These are phyloP conservation scores for Pipistrellus pygmaeus DNA, from an alignment of 2,797 vertebrate genomes.

Conservation along the genomic window DNA sequence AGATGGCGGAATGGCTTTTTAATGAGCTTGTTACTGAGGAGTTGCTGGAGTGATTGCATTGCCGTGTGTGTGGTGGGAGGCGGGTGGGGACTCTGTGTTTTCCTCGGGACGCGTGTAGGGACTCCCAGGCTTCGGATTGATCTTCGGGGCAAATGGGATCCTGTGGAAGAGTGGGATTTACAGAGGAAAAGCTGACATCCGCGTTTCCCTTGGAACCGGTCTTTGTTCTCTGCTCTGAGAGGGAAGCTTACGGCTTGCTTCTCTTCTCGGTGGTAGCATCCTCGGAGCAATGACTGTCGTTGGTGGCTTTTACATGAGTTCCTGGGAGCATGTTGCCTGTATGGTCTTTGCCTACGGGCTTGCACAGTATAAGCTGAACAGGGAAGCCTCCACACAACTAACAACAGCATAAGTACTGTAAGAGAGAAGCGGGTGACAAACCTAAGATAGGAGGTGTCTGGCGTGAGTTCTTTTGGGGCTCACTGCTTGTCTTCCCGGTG, in stretches of 20 bases:
- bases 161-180: slow-evolving; percentile 67
- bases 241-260: neutral
- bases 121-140: slow-evolving; percentile 72
- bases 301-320: slow-evolving; percentile 31
- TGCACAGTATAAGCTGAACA: neutral
- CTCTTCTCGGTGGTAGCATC: neutral
- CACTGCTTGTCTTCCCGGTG: neutral
- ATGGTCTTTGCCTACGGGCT: neutral
- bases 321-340: neutral
- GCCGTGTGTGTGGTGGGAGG: slow-evolving; percentile 85
- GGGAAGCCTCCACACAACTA: neutral
- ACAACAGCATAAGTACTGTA: neutral
- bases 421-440: neutral
- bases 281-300: neutral
- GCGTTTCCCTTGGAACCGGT: slow-evolving; percentile 27
- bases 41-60: slow-evolving; percentile 82
- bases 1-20: slow-evolving; percentile 83
- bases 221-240: slow-evolving; percentile 56
- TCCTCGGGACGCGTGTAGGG: slow-evolving; percentile 68
- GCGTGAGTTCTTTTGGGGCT: neutral
- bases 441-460: neutral
- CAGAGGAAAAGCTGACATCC: neutral
- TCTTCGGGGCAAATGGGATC: slow-evolving; percentile 76
- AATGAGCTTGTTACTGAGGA: slow-evolving; percentile 83
- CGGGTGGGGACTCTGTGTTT: slow-evolving; percentile 72